Evolutionary conservation across 2,113 vertebrate species (phyloP), one percentile per base, ranked within the genome.

Genomic region (Corythornis cristatus): DNA sequence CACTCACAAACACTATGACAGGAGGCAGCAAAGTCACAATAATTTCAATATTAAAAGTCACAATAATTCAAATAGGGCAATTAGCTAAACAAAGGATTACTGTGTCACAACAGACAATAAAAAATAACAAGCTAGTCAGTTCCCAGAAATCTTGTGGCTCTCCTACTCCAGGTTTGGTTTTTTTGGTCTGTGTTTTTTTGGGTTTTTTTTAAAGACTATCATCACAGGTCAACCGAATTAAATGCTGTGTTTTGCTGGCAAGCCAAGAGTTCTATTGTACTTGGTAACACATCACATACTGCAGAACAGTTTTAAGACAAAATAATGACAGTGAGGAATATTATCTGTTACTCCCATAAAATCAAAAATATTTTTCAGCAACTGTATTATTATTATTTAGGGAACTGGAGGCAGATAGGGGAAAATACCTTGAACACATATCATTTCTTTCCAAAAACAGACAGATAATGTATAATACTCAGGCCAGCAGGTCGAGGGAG

Each of bases 11-110:
- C 56, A 57, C 42, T 51, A 33, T 94, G 76, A 91, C 62, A 92
- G 67, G 61, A 92, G 65, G 85, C 75, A 95, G 87, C 71, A 87
- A 87, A 95, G 68, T 72, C 89, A 78, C 82, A 90, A 90, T 73
- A 76, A 85, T 89, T 88, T 83, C 78, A 94, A 64, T 37, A 37
- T 37, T 37, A 37, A 85, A 87, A 95, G 65, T 72, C 91, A 78
- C 82, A 90, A 90, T 73, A 76, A 85, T 89, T 88, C 80, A 74
- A 94, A 64, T 7, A 84, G 21, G 90, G 56, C 62, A 87, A 46
- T 80, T 67, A 83, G 72, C 50, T 74, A 65, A 88, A 92, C 91
- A 93, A 91, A 65, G 37, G 67, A 83, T 86, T 83, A 64, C 54
- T 60, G 33, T 83, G 85, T 90, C 78, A 92, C 86, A 91, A 90